Percentiles rank a stretch among this genome's conserved stretches.
phyloP scores from a whole-genome alignment of 2,888 invertebrate genomes.

The Boloria euphrosyne region DNA sequence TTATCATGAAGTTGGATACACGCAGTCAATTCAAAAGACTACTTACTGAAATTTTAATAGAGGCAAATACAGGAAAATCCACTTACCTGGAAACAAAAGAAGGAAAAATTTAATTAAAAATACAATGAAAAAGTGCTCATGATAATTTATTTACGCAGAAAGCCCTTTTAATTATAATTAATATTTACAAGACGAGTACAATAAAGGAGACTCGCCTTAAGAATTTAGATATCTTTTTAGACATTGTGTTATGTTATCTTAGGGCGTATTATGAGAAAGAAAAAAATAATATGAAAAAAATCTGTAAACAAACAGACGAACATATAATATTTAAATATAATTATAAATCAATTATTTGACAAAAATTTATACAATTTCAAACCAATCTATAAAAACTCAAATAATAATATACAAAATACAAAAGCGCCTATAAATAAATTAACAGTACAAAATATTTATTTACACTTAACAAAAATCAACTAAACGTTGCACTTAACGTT shows the following conservation, averaged over 20 bases:
- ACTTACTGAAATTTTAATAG: constrained; percentile 40
- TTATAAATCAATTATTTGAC: no score
- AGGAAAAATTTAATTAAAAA: constrained; percentile 75
- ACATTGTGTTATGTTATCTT: neutral
- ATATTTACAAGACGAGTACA: constrained; percentile 67
- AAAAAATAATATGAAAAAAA: no score
- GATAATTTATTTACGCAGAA: constrained; percentile 77
- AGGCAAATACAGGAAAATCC: constrained; percentile 63
- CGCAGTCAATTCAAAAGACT: constrained; percentile 15
- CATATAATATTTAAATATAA: no score
- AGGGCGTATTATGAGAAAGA: no score
- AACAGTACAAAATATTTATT: neutral
- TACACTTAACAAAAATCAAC: constrained; percentile 1
- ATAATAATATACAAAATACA: neutral
- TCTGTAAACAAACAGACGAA: no score
- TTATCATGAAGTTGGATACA: neutral
- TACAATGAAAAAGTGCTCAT: constrained; percentile 64
- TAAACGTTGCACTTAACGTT: constrained; percentile 12
- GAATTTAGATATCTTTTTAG: constrained; percentile 25
- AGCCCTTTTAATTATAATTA: constrained; percentile 78
- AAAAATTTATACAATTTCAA: no score
- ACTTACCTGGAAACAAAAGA: constrained; percentile 74
- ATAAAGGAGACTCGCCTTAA: constrained; percentile 42
- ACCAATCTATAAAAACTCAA: no score
- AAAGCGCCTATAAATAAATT: neutral